Percentiles rank a stretch among this genome's conserved stretches.
phyloP scores from a whole-genome alignment of 2,113 vertebrate species.

The Bagarius yarrelli region DNA sequence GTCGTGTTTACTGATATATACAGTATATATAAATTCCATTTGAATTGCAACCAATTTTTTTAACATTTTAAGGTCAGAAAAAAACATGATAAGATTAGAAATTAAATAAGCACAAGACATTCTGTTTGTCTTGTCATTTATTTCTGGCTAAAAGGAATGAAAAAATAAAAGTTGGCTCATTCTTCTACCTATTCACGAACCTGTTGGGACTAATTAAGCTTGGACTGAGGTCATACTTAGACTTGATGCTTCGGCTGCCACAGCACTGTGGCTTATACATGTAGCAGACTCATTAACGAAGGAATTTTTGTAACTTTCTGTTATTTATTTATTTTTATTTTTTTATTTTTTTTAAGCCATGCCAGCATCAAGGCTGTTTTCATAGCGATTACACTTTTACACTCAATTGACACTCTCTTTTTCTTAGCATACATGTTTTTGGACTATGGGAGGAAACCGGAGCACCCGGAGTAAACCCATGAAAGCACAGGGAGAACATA shows the following conservation, averaged over 20 bases:
- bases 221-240: not conserved
- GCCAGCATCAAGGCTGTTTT: no score
- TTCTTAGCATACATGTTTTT: no score
- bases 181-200: not conserved
- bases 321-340: no score
- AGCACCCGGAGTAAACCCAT: no score
- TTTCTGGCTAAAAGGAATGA: not conserved
- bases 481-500: no score
- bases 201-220: not conserved
- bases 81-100: not conserved
- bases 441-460: no score
- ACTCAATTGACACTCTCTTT: no score
- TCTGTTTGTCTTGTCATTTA: not conserved
- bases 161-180: not conserved
- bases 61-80: not conserved
- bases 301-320: not conserved
- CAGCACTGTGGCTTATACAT: not conserved
- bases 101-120: not conserved
- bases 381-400: no score
- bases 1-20: not conserved
- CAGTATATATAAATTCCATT: constrained; percentile 8
- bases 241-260: not conserved
- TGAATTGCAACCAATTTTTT: not conserved
- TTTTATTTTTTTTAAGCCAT: no score
- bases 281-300: not conserved